A percentile compares a stretch with the other conserved stretches of the same genome.
phyloP scores from a whole-genome alignment of 37 sponge, comb jelly and placozoan genomes.

The Chondrilla cf. caribensis region DNA sequence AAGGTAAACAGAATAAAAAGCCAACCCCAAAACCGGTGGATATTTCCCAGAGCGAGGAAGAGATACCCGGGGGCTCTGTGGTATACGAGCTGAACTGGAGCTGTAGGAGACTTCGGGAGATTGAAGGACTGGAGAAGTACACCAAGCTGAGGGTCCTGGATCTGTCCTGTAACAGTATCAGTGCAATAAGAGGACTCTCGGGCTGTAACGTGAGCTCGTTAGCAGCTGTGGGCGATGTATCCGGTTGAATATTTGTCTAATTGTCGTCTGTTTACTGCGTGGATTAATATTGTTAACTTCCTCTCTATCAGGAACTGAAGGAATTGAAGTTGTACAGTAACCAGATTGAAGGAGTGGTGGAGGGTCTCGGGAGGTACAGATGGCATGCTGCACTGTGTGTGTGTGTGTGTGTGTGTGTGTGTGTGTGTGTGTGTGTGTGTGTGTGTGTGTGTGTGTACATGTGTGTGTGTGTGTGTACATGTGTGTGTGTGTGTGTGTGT shows the following conservation, averaged over 20 bases:
- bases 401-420: not conserved
- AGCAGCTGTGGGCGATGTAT: not conserved
- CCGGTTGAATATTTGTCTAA: too few relatives aligned
- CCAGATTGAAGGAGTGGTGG: not conserved
- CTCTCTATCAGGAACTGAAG: slow-evolving; percentile 7
- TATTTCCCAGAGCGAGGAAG: not conserved
- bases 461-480: too few relatives aligned
- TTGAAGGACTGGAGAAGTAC: slow-evolving; percentile 4
- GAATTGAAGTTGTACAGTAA: slow-evolving; percentile 7
- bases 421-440: too few relatives aligned
- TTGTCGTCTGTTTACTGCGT: too few relatives aligned
- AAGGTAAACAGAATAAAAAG: not conserved
- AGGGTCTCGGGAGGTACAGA: not conserved
- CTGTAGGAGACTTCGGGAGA: not conserved
- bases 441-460: too few relatives aligned
- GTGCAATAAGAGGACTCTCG: not conserved
- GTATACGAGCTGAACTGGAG: slow-evolving; percentile 14
- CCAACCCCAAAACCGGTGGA: not conserved
- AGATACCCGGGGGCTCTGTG: not conserved
- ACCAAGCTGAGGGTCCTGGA: slow-evolving; percentile 11
- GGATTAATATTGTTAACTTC: too few relatives aligned
- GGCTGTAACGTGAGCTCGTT: not conserved
- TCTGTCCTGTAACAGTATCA: not conserved
- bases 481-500: too few relatives aligned
- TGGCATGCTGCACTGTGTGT: not conserved